Base-by-base conservation (phyloP, 2,113 vertebrate species). In the Pyrgilauda ruficollis region DNA sequence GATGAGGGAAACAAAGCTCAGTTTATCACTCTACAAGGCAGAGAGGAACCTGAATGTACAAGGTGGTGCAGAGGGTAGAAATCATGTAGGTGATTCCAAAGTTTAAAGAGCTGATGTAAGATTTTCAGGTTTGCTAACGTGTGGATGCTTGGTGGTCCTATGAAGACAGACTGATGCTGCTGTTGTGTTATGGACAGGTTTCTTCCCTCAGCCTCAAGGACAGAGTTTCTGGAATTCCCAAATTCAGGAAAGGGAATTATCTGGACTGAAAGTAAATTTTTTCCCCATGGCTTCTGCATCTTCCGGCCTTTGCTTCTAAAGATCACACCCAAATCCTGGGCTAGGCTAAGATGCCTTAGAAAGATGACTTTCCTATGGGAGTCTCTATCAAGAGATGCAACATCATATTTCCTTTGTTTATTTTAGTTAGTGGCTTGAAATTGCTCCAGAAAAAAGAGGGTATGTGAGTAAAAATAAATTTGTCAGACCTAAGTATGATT, bases 311-410 rank as follows among this genome's bases (percentile, higher is more conserved):
- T 58, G 7, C 21, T 49, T 46, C 39, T 77, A n/a, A 53, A 56
- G 6, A 74, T 5, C 28, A 46, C 5, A 23, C 27, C 23, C 20
- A 77, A 4, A 12, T 49, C 46, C 52, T 80, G 37, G 66, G 7
- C 37, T 58, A 5, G 0, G 1, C 16, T 20, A 56, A 35, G 13
- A 22, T 1, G 1, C 11, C 21, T 77, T 22, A 62, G 33, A 11
- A 28, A 69, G 21, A n/a, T 35, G 21, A 4, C 1, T 84, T 81
- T 78, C 37, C 73, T 37, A 1, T 43, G 31, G 22, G 9, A 84
- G 5, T 33, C 26, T 81, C 28, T 52, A 17, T 44, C 33, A 66
- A 22, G 9, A 5, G 17, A 17, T 37, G 15, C 44, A 75, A 41
- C 24, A 44, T 12, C 52, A 20, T 28, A 14, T n/a, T n/a, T 3